Evolutionary conservation across 2,797 vertebrate species (phyloP).

Genomic region (Rallus crepitans): DNA sequence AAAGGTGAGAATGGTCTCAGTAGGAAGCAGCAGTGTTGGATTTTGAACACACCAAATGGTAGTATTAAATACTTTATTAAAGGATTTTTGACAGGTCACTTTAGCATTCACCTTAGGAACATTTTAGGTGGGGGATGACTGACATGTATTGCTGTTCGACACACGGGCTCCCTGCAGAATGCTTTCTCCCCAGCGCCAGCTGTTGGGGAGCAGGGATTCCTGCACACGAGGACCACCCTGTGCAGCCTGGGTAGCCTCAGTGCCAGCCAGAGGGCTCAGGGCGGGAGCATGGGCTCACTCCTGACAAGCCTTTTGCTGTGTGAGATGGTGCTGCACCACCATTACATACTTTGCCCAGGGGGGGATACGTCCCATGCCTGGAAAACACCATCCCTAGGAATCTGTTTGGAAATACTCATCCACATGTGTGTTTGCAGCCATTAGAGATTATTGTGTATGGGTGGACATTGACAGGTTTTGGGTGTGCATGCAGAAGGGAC

Average conservation of each 20-base stretch:
- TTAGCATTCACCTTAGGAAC: not conserved
- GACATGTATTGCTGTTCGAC: not conserved
- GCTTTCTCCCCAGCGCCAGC: not conserved
- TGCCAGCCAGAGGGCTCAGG: accelerated
- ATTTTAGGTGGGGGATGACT: not conserved
- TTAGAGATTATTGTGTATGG: not conserved
- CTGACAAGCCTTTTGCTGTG: not conserved
- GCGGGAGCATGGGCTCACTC: not conserved
- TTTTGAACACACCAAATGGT: not conserved
- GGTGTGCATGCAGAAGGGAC: not conserved
- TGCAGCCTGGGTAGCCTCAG: not conserved
- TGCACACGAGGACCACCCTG: accelerated
- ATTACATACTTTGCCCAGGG: accelerated
- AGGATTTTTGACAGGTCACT: not conserved
- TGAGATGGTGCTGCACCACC: accelerated
- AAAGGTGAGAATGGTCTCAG: not conserved
- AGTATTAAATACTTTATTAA: not conserved
- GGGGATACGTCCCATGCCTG: not conserved
- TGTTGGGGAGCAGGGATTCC: not conserved
- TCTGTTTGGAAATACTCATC: not conserved
- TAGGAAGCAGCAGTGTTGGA: not conserved
- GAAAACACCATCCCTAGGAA: not conserved
- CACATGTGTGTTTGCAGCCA: not conserved
- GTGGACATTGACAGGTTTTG: not conserved
- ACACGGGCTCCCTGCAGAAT: not conserved